These are phyloP conservation scores for Sylvilagus floridanus DNA, from an alignment of 2,797 vertebrate genomes.

Conservation along the genomic window DNA sequence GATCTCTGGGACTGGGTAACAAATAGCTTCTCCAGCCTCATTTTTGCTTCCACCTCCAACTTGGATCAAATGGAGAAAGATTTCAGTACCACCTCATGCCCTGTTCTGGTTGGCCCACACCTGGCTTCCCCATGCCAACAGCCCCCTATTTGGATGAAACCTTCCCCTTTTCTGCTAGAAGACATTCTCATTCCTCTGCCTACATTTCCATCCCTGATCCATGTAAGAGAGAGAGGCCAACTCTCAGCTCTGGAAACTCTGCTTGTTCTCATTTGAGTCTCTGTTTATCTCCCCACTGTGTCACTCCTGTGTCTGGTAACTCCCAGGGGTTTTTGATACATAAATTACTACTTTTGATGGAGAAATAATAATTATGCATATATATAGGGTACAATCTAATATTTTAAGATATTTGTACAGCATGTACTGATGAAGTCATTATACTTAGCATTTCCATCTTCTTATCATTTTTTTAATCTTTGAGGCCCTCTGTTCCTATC, in stretches of 20 bases:
- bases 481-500: too few relatives aligned
- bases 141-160: not conserved
- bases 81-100: not conserved
- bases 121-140: not conserved
- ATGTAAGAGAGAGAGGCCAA: not conserved
- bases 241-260: not conserved
- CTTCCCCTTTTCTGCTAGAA: not conserved
- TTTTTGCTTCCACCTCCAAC: not conserved
- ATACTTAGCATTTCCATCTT: too few relatives aligned
- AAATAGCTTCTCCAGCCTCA: not conserved
- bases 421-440: too few relatives aligned
- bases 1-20: not conserved
- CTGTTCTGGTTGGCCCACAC: not conserved
- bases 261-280: not conserved
- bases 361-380: too few relatives aligned
- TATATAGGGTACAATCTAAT: too few relatives aligned
- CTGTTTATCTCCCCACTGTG: not conserved
- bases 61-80: not conserved
- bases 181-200: not conserved
- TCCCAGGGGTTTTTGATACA: not conserved
- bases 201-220: not conserved
- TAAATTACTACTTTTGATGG: too few relatives aligned
- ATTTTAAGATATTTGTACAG: too few relatives aligned
- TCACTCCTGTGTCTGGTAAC: not conserved
- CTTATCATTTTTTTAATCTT: too few relatives aligned